These are phyloP conservation scores for Melanerpes aurifrons DNA, from an alignment of 2,113 vertebrate species.

Conservation along the genomic window DNA sequence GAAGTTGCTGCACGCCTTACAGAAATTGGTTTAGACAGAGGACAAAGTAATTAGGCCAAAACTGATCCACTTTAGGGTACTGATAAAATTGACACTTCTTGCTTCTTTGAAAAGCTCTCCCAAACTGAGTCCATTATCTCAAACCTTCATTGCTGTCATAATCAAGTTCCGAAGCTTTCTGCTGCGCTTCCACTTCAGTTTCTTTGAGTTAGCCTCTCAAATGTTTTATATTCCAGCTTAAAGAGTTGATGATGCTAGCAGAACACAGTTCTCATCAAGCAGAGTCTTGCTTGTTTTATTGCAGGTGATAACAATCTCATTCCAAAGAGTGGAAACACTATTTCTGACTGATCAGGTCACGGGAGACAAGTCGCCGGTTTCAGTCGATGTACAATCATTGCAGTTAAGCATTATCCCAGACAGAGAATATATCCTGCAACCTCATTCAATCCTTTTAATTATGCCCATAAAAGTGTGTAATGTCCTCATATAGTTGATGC, in stretches of 20 bases:
- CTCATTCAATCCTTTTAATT: constrained; percentile 48
- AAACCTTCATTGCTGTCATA: not conserved
- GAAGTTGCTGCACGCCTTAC: not conserved
- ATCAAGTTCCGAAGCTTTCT: not conserved
- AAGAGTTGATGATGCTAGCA: fast-evolving
- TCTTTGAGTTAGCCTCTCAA: not conserved
- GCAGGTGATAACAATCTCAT: constrained; percentile 33
- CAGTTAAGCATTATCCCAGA: constrained; percentile 20
- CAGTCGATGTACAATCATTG: constrained; percentile 3
- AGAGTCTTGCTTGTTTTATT: constrained; percentile 3
- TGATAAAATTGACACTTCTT: not conserved
- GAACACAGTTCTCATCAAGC: not conserved
- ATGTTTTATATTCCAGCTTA: not conserved
- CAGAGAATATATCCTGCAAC: constrained; percentile 12
- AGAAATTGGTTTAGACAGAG: not conserved
- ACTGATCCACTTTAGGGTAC: not conserved
- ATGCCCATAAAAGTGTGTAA: constrained; percentile 45
- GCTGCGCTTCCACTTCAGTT: not conserved
- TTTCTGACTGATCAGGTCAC: constrained; percentile 44
- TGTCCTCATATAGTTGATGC: constrained; percentile 45
- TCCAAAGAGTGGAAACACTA: constrained; percentile 29
- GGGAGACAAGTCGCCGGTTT: not conserved
- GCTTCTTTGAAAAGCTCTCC: not conserved
- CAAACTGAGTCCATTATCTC: not conserved
- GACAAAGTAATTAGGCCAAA: not conserved